Evolutionary conservation across 2,888 invertebrate species (phyloP).

Genomic region (Nephrotoma flavescens): DNA sequence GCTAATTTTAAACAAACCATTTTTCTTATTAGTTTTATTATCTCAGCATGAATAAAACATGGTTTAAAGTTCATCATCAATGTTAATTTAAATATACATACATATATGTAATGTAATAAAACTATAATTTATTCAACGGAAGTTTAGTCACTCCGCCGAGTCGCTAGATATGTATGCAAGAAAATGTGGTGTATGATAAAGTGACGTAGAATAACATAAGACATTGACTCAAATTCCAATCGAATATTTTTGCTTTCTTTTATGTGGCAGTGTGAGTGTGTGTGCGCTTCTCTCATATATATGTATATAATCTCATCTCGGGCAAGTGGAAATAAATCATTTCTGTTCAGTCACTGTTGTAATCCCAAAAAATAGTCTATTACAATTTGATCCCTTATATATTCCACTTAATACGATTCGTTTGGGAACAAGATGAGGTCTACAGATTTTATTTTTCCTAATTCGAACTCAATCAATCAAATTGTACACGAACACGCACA

Average conservation of each 20-base stretch:
- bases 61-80: background rate
- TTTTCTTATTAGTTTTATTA: background rate
- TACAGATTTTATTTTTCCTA: background rate
- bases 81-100: background rate
- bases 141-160: background rate
- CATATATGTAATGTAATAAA: background rate
- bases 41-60: background rate
- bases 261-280: too few relatives aligned
- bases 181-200: background rate
- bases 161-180: background rate
- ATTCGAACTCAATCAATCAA: background rate
- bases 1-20: background rate
- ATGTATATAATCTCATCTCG: background rate
- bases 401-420: background rate
- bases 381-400: background rate
- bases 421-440: background rate
- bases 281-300: background rate
- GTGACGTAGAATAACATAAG: background rate
- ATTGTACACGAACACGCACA: background rate
- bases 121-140: background rate
- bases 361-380: background rate
- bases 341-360: background rate
- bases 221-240: background rate
- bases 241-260: too few relatives aligned
- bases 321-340: background rate